These are phyloP conservation scores for Lobophora halterata DNA, from an alignment of 2,888 invertebrate genomes.

Conservation along the genomic window DNA sequence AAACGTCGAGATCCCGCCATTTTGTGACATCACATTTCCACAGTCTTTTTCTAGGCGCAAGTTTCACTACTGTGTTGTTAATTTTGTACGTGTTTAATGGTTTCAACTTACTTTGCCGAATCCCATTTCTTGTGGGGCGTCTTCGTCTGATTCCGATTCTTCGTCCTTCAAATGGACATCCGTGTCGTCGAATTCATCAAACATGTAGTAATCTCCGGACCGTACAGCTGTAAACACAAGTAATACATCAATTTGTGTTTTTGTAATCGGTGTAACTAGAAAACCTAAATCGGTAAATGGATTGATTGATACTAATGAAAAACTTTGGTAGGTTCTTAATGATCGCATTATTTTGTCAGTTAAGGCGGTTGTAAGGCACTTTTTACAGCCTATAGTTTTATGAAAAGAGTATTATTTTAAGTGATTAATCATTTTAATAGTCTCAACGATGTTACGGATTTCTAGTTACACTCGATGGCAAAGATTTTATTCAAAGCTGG, in stretches of 20 bases:
- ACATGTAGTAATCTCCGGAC: constrained; percentile 99
- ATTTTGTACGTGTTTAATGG: constrained; percentile 13
- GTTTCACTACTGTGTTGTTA: constrained; percentile 19
- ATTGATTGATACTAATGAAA: not conserved
- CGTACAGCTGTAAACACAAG: constrained; percentile 88
- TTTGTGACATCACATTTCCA: too few relatives aligned
- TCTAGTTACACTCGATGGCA: constrained; percentile 36
- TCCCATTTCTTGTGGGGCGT: constrained; percentile 75
- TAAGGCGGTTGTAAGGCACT: constrained; percentile 1
- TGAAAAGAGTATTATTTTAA: not conserved
- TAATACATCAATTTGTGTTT: constrained; percentile 9
- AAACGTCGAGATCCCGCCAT: too few relatives aligned
- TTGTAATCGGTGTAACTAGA: constrained; percentile 31
- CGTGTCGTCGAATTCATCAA: constrained; percentile 94
- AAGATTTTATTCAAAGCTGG: constrained; percentile 21
- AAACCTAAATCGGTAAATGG: constrained; percentile 10
- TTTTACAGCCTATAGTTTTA: too few relatives aligned
- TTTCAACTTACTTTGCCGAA: constrained; percentile 75
- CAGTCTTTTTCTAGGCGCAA: constrained; percentile 2
- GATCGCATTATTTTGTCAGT: constrained; percentile 1
- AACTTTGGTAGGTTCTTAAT: constrained; percentile 1
- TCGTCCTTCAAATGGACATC: constrained; percentile 84
- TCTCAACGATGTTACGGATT: constrained; percentile 7
- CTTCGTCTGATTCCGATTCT: constrained; percentile 81
- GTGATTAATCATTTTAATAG: constrained; percentile 5